Percentiles rank a stretch among this genome's conserved stretches.
These are phyloP conservation scores for Virgularia gustaviana DNA, from an alignment of 92 coral and sea anemone species.

Conservation along the genomic window DNA sequence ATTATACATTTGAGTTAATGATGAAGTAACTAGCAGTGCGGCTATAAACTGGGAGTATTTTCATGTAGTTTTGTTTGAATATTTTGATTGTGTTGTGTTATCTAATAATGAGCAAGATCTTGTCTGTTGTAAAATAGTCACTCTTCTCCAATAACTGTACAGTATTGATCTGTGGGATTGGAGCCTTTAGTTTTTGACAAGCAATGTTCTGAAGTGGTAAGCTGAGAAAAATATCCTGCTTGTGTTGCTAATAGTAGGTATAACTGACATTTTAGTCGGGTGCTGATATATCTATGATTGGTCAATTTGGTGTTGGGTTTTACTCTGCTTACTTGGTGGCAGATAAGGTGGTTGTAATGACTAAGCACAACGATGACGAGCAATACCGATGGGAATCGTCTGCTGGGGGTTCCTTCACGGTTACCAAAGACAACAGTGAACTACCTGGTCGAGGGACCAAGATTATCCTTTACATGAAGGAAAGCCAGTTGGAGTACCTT, in stretches of 20 bases:
- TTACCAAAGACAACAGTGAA: slow-evolving; percentile 71
- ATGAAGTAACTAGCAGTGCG: too few relatives aligned
- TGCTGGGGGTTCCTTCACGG: slow-evolving; percentile 98
- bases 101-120: too few relatives aligned
- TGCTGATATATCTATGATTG: slow-evolving; percentile 99
- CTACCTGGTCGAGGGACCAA: slow-evolving; percentile 89
- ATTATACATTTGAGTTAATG: too few relatives aligned
- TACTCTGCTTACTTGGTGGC: slow-evolving; percentile 96
- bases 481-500: slow-evolving; percentile 78
- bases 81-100: too few relatives aligned
- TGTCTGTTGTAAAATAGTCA: too few relatives aligned
- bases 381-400: slow-evolving; percentile 97
- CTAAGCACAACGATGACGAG: slow-evolving; percentile 98
- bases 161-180: background rate
- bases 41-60: too few relatives aligned
- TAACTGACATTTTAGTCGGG: slow-evolving; percentile 86
- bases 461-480: slow-evolving; percentile 81
- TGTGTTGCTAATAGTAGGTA: background rate
- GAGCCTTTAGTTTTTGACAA: background rate
- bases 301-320: slow-evolving; percentile 99
- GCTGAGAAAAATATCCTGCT: background rate
- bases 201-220: background rate
- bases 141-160: too few relatives aligned
- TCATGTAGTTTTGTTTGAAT: too few relatives aligned
- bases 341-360: slow-evolving; percentile 77